phyloP scores from a whole-genome alignment of 1,140 invertebrate genomes.

The Parapsyche elsis region DNA sequence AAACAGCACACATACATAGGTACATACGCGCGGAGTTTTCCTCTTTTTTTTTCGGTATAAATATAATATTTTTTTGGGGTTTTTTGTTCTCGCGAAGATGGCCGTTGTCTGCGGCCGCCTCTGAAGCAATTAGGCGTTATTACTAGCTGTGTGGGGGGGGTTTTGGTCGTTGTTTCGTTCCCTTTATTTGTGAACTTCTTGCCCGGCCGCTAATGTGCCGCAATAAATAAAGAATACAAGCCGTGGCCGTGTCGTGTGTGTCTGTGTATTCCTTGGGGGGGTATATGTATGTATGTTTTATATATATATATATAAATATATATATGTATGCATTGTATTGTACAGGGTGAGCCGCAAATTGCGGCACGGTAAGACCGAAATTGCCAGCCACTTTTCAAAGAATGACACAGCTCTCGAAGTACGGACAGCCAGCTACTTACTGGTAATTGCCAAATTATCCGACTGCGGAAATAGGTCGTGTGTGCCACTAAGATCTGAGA shows the following conservation, averaged over 20 bases:
- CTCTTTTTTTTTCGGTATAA: background rate
- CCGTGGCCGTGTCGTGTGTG: background rate
- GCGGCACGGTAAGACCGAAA: background rate
- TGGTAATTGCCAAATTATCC: slow-evolving; percentile 30
- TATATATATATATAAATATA: slow-evolving; percentile 13
- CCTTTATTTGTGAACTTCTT: slow-evolving; percentile 39
- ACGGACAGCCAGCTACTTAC: slow-evolving; percentile 12
- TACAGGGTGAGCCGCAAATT: slow-evolving; percentile 4
- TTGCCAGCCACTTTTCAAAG: slow-evolving; percentile 29
- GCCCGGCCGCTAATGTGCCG: slow-evolving; percentile 27
- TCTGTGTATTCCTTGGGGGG: no score
- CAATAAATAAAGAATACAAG: slow-evolving; percentile 35
- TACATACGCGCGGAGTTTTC: background rate
- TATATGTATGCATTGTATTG: background rate
- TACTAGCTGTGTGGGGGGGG: background rate
- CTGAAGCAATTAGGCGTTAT: slow-evolving; percentile 35
- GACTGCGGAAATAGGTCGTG: background rate
- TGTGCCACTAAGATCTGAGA: background rate
- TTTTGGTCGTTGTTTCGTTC: slow-evolving; percentile 28
- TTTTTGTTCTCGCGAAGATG: background rate
- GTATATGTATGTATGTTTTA: slow-evolving; percentile 9
- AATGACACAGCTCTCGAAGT: background rate
- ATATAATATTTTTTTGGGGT: background rate
- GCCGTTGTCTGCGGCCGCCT: background rate
- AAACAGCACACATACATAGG: slow-evolving; percentile 4